Evolutionary conservation across 2,888 invertebrate genomes (phyloP), one percentile per base, ranked within the genome.

Genomic region (Caenorhabditis uteleia): DNA sequence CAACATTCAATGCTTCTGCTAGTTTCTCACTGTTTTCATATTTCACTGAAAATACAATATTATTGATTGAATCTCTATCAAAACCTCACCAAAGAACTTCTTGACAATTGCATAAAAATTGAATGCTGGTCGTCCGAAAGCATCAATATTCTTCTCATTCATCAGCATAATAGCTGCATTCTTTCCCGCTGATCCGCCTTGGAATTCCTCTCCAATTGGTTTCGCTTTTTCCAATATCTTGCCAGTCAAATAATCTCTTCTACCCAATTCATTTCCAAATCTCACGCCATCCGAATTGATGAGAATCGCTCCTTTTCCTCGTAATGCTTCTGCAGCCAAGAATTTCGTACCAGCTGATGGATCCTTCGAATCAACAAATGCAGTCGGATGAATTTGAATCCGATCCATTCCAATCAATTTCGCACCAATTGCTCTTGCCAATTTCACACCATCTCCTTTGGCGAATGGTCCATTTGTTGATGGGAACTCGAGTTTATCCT

Each of bases 401-500:
- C 71, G 42, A 20, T 80, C 53, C 83, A 83, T 82, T 27, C 82
- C 82, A 29, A 82, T 60, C 10, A 73, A 39, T 20, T 70, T 53
- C 5, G 83, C 83, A 27, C 82, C 82, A 68, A 83, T 78, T 16
- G 70, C 69, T 6, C 82, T 43, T 0, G 81, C 82, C 74, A 82
- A 74, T 57, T 82, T 81, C 7, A 80, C 77, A 27, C 82, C 82
- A 27, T 77, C 77, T 54, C 78, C 79, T 23, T 71, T 59, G 7
- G 83, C 83, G 57, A 83, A 83, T 12, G 74, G 62, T 12, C 83
- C 83, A 49, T 83, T 83, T 3, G 83, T 83, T 1, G 83, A 80
- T 25, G 83, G 83, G 56, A 80, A 59, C 12, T 33, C 55, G 8
- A 65, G 36, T 46, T 70, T 70, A 12, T 75, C 69, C 5, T 66